A percentile compares a stretch with the other conserved stretches of the same genome.
These are phyloP conservation scores for Meles meles DNA, from an alignment of 2,113 vertebrate species.

Conservation along the genomic window DNA sequence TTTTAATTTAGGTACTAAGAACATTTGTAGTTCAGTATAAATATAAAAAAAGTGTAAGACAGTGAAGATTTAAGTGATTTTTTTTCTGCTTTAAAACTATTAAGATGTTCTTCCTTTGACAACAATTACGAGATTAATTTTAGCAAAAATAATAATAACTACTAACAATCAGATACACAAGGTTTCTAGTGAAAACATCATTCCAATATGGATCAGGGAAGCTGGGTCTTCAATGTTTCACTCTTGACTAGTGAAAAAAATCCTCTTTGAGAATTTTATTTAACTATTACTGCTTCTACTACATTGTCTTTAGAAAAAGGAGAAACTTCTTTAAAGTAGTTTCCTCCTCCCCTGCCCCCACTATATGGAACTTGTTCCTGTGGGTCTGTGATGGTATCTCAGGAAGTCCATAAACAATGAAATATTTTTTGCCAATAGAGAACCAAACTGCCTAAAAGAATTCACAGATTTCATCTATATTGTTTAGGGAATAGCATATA, in stretches of 20 bases:
- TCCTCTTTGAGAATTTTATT: neutral
- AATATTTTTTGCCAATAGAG: neutral
- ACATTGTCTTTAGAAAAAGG: neutral
- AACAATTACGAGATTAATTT: neutral
- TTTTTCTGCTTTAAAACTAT: neutral
- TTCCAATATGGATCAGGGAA: neutral
- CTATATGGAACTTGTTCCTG: neutral
- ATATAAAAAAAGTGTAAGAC: neutral
- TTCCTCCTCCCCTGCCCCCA: accelerated
- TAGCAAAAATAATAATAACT: neutral
- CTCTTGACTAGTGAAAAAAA: neutral
- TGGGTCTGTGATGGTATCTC: neutral
- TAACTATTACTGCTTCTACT: neutral
- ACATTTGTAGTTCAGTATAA: neutral
- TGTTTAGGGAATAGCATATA: neutral
- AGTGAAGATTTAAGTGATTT: neutral
- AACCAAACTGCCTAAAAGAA: neutral
- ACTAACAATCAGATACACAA: neutral
- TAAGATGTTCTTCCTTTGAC: neutral
- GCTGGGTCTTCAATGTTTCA: neutral
- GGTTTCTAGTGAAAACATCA: neutral
- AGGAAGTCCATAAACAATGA: neutral
- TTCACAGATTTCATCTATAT: neutral
- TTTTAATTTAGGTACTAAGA: neutral
- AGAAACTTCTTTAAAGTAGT: neutral